A percentile compares a stretch with the other conserved stretches of the same genome.
Conservation (phyloP, 1,140 invertebrate genomes). For the Drosophila nikananu region DNA sequence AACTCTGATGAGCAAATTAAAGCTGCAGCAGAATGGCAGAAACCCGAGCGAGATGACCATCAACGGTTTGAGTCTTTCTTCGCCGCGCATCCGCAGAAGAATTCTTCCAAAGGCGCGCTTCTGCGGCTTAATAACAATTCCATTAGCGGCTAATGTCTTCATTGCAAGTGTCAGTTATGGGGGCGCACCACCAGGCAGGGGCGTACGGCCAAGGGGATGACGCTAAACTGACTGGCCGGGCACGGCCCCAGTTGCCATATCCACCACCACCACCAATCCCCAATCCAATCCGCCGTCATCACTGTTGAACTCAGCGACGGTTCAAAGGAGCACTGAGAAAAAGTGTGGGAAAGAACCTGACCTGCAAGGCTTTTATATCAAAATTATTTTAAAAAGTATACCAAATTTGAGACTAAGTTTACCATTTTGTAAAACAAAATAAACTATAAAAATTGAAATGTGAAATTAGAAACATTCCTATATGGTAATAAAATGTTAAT, state of each 20-base stretch:
- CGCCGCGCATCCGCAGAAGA: slow-evolving; percentile 5
- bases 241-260: slow-evolving; percentile 44
- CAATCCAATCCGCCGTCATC: slow-evolving; percentile 31
- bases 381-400: background rate
- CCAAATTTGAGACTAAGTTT: background rate
- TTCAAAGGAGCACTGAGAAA: slow-evolving; percentile 11
- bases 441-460: too few species aligned
- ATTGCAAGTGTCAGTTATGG: slow-evolving; percentile 82
- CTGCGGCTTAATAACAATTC: slow-evolving; percentile 81
- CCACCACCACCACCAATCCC: background rate
- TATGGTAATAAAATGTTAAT: background rate
- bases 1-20: slow-evolving; percentile 78
- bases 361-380: background rate
- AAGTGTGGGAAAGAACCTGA: background rate
- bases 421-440: background rate
- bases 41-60: slow-evolving; percentile 1
- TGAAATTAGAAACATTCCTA: background rate
- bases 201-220: slow-evolving; percentile 40
- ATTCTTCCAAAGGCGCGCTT: slow-evolving; percentile 42
- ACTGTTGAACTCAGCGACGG: slow-evolving; percentile 12
- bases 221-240: slow-evolving; percentile 72
- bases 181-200: slow-evolving; percentile 48
- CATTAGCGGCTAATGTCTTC: slow-evolving; percentile 83
- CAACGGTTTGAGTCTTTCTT: slow-evolving; percentile 47
- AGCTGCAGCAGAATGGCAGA: slow-evolving; percentile 50